Evolutionary conservation across 2,113 vertebrate genomes (phyloP).

Genomic region (Plestiodon gilberti): DNA sequence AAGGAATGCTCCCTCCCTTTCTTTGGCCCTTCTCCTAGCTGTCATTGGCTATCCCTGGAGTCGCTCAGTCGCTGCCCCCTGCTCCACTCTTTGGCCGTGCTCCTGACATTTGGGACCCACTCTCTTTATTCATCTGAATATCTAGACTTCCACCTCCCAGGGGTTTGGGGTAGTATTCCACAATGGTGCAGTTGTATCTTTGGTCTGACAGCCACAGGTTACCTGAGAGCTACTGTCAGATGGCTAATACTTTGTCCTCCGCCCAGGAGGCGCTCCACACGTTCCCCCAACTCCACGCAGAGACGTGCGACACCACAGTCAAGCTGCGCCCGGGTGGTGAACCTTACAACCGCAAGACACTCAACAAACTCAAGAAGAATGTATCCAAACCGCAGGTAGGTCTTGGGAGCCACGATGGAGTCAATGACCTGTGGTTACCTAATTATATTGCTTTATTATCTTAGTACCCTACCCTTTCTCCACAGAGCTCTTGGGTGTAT

Average conservation of each 20-base stretch:
- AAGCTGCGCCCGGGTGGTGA: slow-evolving; percentile 85
- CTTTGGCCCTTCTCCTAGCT: background rate
- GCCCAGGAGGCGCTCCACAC: slow-evolving; percentile 84
- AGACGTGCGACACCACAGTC: slow-evolving; percentile 81
- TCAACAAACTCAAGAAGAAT: slow-evolving; percentile 91
- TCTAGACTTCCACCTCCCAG: too few relatives aligned
- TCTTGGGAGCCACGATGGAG: background rate
- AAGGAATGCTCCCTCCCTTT: too few relatives aligned
- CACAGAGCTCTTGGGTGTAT: background rate
- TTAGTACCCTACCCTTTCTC: background rate
- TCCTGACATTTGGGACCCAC: background rate
- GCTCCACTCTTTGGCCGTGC: background rate
- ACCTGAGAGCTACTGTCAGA: background rate
- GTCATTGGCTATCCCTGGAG: background rate
- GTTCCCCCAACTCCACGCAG: slow-evolving; percentile 83
- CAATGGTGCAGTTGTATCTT: background rate
- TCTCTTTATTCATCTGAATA: background rate
- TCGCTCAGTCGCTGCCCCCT: background rate
- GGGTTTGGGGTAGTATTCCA: background rate
- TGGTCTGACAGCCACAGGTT: background rate
- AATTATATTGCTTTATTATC: background rate
- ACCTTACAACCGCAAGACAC: slow-evolving; percentile 92
- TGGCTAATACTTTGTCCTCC: background rate
- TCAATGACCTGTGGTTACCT: background rate
- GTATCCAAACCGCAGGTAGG: slow-evolving; percentile 90